Conservation (phyloP, 2,888 invertebrate species). For the Entomobrya multifasciata region DNA sequence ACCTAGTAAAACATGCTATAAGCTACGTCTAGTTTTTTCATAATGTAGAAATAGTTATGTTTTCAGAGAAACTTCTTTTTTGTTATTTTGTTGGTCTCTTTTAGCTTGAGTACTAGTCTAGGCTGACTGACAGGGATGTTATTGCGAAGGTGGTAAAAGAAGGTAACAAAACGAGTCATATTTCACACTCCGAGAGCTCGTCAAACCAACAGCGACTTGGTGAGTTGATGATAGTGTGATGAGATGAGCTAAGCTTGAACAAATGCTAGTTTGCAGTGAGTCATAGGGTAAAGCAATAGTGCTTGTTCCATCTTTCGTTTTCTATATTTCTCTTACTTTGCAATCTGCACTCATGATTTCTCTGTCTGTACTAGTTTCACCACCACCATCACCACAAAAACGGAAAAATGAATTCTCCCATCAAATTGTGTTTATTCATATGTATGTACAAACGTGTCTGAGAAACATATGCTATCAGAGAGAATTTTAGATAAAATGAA, state of each 20-base stretch:
- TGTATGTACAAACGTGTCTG: no score
- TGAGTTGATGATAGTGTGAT: slow-evolving; percentile 30
- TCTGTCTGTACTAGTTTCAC: slow-evolving; percentile 8
- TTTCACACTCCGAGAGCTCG: slow-evolving; percentile 60
- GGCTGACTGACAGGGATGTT: slow-evolving; percentile 16
- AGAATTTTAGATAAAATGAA: neutral
- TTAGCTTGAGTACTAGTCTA: neutral
- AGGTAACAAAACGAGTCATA: slow-evolving; percentile 65
- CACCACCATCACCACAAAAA: slow-evolving; percentile 44
- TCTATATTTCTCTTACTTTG: neutral
- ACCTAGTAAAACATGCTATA: neutral
- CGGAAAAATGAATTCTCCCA: slow-evolving; percentile 49
- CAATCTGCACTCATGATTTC: slow-evolving; percentile 3
- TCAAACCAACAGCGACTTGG: slow-evolving; percentile 22
- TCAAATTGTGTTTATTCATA: slow-evolving; percentile 61
- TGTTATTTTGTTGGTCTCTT: neutral
- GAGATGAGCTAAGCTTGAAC: no score
- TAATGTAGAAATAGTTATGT: slow-evolving; percentile 13
- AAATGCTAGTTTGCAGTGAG: neutral
- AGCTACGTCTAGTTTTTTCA: neutral
- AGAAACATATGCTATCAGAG: slow-evolving; percentile 1
- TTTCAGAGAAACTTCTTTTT: neutral
- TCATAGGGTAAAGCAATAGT: neutral
- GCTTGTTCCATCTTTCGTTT: neutral
- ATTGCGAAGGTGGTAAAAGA: neutral